phyloP scores from a whole-genome alignment of 2,888 invertebrate genomes.

The Pachymerium ferrugineum region DNA sequence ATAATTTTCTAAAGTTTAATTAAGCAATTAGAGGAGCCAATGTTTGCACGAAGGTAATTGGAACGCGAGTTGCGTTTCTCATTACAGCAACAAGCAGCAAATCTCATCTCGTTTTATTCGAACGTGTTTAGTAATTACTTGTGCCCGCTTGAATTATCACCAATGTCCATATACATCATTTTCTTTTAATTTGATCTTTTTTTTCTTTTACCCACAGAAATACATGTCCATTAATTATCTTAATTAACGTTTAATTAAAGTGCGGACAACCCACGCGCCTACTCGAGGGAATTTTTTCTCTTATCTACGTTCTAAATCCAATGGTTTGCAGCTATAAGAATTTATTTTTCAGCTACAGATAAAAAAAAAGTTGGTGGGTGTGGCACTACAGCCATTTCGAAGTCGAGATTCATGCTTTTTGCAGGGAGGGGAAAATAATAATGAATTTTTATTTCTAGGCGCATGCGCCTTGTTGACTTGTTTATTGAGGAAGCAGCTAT shows the following conservation, averaged over 20 bases:
- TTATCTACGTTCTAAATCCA: neutral
- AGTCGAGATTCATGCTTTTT: neutral
- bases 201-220: neutral
- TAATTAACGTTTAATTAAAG: constrained; percentile 18
- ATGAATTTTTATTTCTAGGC: constrained; percentile 16
- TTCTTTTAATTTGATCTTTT: neutral
- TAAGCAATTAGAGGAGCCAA: too few relatives aligned
- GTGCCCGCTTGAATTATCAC: constrained; percentile 10
- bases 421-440: neutral
- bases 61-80: neutral
- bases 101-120: constrained; percentile 15
- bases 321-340: neutral
- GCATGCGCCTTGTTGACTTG: constrained; percentile 3
- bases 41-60: neutral
- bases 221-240: neutral
- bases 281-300: constrained; percentile 1
- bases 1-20: too few relatives aligned
- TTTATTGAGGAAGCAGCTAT: constrained; percentile 15
- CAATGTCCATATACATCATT: neutral
- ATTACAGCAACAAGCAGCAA: constrained; percentile 4
- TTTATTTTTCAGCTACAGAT: neutral
- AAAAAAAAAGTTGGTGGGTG: constrained; percentile 3
- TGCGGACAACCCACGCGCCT: neutral
- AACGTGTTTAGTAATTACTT: constrained; percentile 3
- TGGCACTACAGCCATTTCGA: neutral